A percentile compares a stretch with the other conserved stretches of the same genome.
phyloP scores from a whole-genome alignment of 2,113 vertebrate species.

The Rhinolophus ferrumequinum region DNA sequence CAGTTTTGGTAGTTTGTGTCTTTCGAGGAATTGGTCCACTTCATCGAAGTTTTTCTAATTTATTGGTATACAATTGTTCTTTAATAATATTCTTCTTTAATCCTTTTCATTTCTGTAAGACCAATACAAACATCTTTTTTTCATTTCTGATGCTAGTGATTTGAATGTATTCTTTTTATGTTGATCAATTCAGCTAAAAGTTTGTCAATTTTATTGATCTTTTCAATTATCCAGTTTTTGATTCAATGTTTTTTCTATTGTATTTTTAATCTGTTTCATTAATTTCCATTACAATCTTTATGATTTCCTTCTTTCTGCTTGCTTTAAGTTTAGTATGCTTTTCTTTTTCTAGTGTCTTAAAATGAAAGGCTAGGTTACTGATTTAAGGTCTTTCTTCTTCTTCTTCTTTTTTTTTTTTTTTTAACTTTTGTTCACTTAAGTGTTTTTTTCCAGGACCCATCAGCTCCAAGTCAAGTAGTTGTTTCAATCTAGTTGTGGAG shows the following conservation, averaged over 20 bases:
- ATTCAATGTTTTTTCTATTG: background rate
- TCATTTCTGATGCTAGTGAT: background rate
- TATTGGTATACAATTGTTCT: background rate
- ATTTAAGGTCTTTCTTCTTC: background rate
- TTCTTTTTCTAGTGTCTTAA: background rate
- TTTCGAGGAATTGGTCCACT: background rate
- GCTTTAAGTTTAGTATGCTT: background rate
- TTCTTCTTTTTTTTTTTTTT: too few species aligned
- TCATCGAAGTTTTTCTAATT: background rate
- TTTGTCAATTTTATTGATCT: background rate
- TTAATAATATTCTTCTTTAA: background rate
- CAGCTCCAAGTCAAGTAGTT: too few species aligned
- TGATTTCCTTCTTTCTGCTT: background rate
- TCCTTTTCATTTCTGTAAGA: background rate
- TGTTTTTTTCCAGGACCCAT: too few species aligned
- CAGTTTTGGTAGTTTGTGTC: background rate
- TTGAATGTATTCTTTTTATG: background rate
- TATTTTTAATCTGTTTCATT: constrained; percentile 12
- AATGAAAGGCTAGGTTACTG: background rate
- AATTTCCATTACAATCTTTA: background rate
- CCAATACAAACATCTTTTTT: background rate
- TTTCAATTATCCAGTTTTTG: background rate
- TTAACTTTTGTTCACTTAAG: too few species aligned
- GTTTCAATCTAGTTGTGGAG: too few species aligned
- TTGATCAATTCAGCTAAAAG: background rate